Conservation (phyloP, 2,888 invertebrate genomes). For the Thymelicus acteon region DNA sequence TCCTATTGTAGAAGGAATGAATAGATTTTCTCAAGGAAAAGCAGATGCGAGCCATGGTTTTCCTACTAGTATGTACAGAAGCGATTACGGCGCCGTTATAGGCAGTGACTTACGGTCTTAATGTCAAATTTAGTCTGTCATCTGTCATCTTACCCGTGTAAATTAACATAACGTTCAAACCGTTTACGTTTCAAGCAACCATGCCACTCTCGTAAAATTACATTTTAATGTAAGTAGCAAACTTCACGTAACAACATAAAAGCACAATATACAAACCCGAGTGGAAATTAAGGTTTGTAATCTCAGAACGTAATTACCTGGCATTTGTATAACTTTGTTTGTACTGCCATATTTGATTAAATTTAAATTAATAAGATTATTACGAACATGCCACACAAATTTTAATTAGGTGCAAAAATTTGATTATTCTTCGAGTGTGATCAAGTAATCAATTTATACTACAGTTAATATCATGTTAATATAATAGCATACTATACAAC, state of each 20-base stretch:
- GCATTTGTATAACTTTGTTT: conserved; percentile 26
- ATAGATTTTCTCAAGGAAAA: no score
- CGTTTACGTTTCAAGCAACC: conserved; percentile 4
- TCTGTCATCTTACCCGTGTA: background rate
- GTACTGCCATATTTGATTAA: conserved; percentile 23
- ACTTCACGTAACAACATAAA: conserved; percentile 25
- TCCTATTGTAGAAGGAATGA: no score
- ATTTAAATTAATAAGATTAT: conserved; percentile 24
- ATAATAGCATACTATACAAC: no score
- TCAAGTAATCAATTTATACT: no score
- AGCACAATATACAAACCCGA: conserved; percentile 16
- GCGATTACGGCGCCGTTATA: background rate
- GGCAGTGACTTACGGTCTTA: conserved; percentile 1
- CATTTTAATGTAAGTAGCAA: conserved; percentile 21
- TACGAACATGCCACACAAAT: background rate
- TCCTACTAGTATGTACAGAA: no score
- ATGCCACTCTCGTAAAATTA: conserved; percentile 14
- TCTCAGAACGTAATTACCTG: conserved; percentile 35
- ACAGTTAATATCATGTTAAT: no score
- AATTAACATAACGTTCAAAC: background rate
- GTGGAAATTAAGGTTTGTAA: conserved; percentile 29
- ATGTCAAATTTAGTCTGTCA: conserved; percentile 4
- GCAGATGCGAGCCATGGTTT: no score
- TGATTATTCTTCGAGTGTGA: background rate
- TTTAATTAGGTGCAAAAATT: background rate